These are phyloP conservation scores for Crenichthys baileyi DNA, from an alignment of 2,797 vertebrate genomes.

Conservation along the genomic window DNA sequence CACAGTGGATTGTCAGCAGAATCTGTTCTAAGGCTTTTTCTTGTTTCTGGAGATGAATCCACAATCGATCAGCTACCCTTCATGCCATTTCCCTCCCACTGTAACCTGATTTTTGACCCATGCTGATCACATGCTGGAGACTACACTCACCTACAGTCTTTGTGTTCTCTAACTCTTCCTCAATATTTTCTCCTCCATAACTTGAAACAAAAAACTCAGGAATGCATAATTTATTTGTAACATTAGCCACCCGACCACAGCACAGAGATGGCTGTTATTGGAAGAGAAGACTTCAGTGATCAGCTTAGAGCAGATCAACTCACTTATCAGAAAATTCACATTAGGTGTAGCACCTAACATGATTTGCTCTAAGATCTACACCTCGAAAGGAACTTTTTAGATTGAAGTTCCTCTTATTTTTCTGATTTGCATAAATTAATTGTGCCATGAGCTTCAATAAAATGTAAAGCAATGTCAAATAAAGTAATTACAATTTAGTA, in stretches of 20 bases:
- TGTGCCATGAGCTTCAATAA: not conserved
- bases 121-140: constrained; percentile 28
- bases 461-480: constrained; percentile 13
- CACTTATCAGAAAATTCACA: constrained; percentile 37
- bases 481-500: not conserved
- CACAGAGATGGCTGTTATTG: constrained; percentile 28
- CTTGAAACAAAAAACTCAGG: constrained; percentile 25
- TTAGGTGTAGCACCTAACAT: constrained; percentile 22
- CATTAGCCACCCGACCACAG: constrained; percentile 42
- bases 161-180: constrained; percentile 23
- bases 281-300: constrained; percentile 31
- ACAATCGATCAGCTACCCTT: constrained; percentile 50
- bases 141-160: constrained; percentile 18
- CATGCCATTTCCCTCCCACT: constrained; percentile 8
- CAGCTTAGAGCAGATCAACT: constrained; percentile 23
- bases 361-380: constrained; percentile 28
- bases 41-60: constrained; percentile 38
- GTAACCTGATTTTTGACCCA: constrained; percentile 28
- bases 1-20: constrained; percentile 31
- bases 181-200: constrained; percentile 3
- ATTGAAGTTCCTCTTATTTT: constrained; percentile 8
- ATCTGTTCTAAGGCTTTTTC: constrained; percentile 34
- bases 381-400: constrained; percentile 14
- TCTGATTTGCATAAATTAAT: constrained; percentile 10
- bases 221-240: constrained; percentile 64